Evolutionary conservation across 2,888 invertebrate genomes (phyloP).

Genomic region (Merodon equestris): DNA sequence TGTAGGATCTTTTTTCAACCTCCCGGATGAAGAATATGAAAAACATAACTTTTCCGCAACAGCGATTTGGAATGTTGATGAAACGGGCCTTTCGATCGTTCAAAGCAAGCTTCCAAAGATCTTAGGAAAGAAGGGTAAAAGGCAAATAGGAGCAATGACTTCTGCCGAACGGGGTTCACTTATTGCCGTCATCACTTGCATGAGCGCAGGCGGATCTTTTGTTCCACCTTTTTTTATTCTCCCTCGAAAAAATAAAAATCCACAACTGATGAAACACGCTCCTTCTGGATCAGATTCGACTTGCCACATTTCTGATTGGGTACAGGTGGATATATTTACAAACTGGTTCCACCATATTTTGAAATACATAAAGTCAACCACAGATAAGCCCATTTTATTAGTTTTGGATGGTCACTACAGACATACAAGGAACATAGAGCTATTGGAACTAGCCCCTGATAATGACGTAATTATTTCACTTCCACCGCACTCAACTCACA

Average conservation of each 20-base stretch:
- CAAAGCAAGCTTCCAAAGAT: constrained; percentile 35
- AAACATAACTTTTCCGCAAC: constrained; percentile 34
- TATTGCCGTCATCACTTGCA: constrained; percentile 45
- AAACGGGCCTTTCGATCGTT: constrained; percentile 49
- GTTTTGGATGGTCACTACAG: constrained; percentile 18
- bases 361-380: constrained; percentile 3
- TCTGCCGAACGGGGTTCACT: constrained; percentile 27
- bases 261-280: constrained; percentile 14
- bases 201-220: constrained; percentile 43
- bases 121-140: constrained; percentile 36
- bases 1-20: constrained; percentile 41
- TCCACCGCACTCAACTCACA: constrained; percentile 11
- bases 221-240: too few species aligned
- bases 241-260: constrained; percentile 7
- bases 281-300: constrained; percentile 22
- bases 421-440: constrained; percentile 2
- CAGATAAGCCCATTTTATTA: constrained; percentile 16
- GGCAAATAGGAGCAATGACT: constrained; percentile 50
- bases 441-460: constrained; percentile 11
- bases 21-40: constrained; percentile 19
- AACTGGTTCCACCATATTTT: constrained; percentile 23
- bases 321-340: constrained; percentile 16
- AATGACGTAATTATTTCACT: constrained; percentile 12
- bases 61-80: constrained; percentile 55
- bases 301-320: constrained; percentile 26